These are phyloP conservation scores for Zootermopsis nevadensis DNA, from an alignment of 2,888 invertebrate species.

Conservation along the genomic window DNA sequence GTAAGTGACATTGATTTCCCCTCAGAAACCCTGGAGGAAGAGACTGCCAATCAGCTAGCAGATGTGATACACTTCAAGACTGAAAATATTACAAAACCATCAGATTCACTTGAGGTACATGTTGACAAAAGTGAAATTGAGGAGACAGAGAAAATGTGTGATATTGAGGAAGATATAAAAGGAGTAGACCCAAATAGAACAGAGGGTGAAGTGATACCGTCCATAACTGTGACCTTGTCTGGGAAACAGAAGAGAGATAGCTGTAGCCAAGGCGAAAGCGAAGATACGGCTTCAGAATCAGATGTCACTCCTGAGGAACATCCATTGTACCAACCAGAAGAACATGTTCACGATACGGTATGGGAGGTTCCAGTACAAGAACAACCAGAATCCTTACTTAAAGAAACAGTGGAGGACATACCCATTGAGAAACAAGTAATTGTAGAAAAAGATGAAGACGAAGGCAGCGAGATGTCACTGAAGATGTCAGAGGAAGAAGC, in stretches of 20 bases:
- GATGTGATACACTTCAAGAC: slow-evolving; percentile 58
- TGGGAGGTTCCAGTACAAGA: slow-evolving; percentile 67
- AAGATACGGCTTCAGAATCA: slow-evolving; percentile 54
- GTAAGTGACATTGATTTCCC: not conserved
- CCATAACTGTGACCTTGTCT: slow-evolving; percentile 63
- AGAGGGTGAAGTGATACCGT: slow-evolving; percentile 61
- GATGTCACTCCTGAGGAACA: slow-evolving; percentile 54
- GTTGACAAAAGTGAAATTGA: slow-evolving; percentile 67
- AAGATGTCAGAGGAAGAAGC: slow-evolving; percentile 66
- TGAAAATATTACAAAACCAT: slow-evolving; percentile 61
- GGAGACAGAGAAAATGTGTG: slow-evolving; percentile 65
- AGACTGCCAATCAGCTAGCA: slow-evolving; percentile 46
- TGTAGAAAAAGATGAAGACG: slow-evolving; percentile 62
- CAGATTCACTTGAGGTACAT: slow-evolving; percentile 65
- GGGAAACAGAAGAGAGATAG: slow-evolving; percentile 60
- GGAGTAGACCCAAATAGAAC: slow-evolving; percentile 57
- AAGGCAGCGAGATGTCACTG: slow-evolving; percentile 54
- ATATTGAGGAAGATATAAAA: slow-evolving; percentile 62
- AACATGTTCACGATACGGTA: slow-evolving; percentile 65
- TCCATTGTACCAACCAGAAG: slow-evolving; percentile 59
- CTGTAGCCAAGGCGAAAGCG: slow-evolving; percentile 53
- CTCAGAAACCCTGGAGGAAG: not conserved
- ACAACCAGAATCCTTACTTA: slow-evolving; percentile 58
- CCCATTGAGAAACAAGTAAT: slow-evolving; percentile 57
- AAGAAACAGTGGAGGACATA: slow-evolving; percentile 60